Evolutionary conservation across 37 sponge, comb jelly and placozoan species (phyloP).

Genomic region (Dysidea cf. avara): DNA sequence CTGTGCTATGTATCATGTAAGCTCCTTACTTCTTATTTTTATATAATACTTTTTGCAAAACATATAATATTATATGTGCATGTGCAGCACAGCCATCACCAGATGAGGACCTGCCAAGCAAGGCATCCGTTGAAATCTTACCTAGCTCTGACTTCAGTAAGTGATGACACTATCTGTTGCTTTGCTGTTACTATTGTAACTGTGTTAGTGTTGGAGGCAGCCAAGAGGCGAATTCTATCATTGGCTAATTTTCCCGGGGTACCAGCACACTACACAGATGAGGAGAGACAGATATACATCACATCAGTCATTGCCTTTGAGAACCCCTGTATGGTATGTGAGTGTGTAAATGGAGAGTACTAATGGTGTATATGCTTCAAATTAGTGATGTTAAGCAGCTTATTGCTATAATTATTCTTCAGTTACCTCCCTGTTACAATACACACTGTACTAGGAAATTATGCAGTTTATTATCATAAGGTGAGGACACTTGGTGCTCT

Average conservation of each 20-base stretch:
- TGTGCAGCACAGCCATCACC: too few relatives aligned
- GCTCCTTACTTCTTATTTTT: too few relatives aligned
- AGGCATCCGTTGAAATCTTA: conserved; percentile 50
- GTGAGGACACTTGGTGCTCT: conserved; percentile 79
- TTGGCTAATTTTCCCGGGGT: conserved; percentile 62
- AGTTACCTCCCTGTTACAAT: too few relatives aligned
- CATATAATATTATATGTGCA: too few relatives aligned
- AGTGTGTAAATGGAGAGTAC: neutral
- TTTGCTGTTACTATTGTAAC: neutral
- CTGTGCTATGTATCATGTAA: too few relatives aligned
- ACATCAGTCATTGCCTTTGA: conserved; percentile 70
- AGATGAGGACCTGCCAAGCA: too few relatives aligned
- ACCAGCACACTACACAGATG: conserved; percentile 33
- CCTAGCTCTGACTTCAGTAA: conserved; percentile 81
- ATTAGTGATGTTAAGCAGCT: too few relatives aligned
- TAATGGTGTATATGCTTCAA: neutral
- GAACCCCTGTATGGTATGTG: conserved; percentile 46
- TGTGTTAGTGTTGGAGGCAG: conserved; percentile 46
- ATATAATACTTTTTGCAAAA: too few relatives aligned
- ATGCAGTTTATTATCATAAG: too few relatives aligned
- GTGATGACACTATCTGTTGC: too few relatives aligned
- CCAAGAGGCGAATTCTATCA: conserved; percentile 58
- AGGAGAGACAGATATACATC: conserved; percentile 56
- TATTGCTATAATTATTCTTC: too few relatives aligned
- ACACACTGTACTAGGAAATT: too few relatives aligned